phyloP scores from a whole-genome alignment of 2,888 invertebrate genomes.

The Drosophila quinaria region DNA sequence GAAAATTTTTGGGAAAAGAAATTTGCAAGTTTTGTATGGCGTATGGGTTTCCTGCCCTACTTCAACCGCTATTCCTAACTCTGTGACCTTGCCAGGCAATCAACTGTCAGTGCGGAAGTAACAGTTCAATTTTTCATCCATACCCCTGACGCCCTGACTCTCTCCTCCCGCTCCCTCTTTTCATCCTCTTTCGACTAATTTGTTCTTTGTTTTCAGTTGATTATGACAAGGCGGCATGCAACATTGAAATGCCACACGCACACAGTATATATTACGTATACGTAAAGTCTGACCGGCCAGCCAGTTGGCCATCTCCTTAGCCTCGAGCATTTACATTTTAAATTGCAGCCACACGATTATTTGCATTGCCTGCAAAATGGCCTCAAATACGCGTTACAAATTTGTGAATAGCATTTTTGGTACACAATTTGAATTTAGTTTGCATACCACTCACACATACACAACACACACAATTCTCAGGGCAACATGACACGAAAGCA shows the following conservation, averaged over 20 bases:
- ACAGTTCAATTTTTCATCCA: conserved; percentile 79
- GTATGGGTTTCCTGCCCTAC: background rate
- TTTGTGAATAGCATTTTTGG: conserved; percentile 55
- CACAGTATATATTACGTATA: conserved; percentile 20
- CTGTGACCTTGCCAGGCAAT: conserved; percentile 65
- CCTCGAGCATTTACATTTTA: conserved; percentile 79
- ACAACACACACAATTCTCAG: conserved; percentile 6
- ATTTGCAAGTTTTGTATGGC: conserved; percentile 1
- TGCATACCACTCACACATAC: conserved; percentile 44
- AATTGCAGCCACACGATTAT: conserved; percentile 75
- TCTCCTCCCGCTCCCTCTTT: background rate
- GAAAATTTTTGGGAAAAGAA: conserved; percentile 1
- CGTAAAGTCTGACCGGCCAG: conserved; percentile 3
- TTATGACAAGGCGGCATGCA: conserved; percentile 60
- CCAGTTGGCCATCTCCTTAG: conserved; percentile 63
- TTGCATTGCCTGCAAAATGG: conserved; percentile 67
- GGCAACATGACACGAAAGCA: conserved; percentile 10
- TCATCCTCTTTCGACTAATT: conserved; percentile 6
- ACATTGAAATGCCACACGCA: conserved; percentile 35
- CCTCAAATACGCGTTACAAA: conserved; percentile 62
- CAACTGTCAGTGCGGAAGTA: conserved; percentile 72
- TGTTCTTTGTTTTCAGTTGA: conserved; percentile 35
- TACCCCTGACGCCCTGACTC: background rate
- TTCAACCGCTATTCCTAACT: background rate
- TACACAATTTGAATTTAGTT: conserved; percentile 63